Percentiles rank a stretch among this genome's conserved stretches.
Evolutionary conservation across 23 tunicate species (phyloP).

Genomic region (Halocynthia roretzi): DNA sequence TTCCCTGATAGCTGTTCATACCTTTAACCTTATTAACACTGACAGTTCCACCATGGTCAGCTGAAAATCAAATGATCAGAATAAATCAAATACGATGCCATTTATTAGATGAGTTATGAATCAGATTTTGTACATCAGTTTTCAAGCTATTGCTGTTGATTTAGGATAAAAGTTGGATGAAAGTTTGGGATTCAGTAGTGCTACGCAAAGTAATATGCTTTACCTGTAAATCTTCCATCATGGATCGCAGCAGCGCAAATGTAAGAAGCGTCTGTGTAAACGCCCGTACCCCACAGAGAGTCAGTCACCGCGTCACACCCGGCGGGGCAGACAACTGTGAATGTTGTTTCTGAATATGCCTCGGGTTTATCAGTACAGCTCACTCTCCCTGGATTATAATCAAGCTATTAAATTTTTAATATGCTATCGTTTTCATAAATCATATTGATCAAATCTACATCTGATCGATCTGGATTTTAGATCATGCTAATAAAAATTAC

Average conservation of each 20-base stretch:
- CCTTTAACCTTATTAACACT: slow-evolving; percentile 47
- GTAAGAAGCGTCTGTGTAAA: slow-evolving; percentile 67
- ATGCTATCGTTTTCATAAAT: too few species aligned
- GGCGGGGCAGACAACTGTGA: slow-evolving; percentile 56
- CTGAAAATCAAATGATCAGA: slow-evolving; percentile 25
- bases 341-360: slow-evolving; percentile 14
- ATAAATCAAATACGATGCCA: background rate
- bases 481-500: too few species aligned
- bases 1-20: slow-evolving; percentile 30
- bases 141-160: too few species aligned
- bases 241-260: slow-evolving; percentile 93
- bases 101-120: too few species aligned
- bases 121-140: too few species aligned
- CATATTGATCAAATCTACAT: too few species aligned
- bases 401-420: too few species aligned
- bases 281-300: slow-evolving; percentile 59
- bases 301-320: slow-evolving; percentile 52
- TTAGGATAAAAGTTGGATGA: too few species aligned
- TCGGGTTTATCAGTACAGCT: slow-evolving; percentile 48
- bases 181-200: too few species aligned
- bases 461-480: too few species aligned
- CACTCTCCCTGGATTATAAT: background rate
- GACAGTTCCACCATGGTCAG: slow-evolving; percentile 85
- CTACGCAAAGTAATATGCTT: background rate
- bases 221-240: slow-evolving; percentile 68